Conservation (phyloP, 2,113 vertebrate species). For the Ictalurus furcatus region DNA sequence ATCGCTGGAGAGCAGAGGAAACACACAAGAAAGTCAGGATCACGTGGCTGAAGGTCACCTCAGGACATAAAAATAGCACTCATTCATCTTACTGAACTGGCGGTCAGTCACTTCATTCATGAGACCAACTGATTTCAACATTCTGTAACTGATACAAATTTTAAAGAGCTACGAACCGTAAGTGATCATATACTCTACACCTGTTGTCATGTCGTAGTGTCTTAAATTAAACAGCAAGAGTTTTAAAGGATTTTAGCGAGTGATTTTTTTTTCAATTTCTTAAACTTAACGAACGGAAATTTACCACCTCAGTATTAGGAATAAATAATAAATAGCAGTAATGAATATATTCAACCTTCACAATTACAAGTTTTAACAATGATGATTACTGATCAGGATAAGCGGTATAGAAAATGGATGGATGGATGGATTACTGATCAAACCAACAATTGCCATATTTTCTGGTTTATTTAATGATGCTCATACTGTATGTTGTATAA, state of each 20-base stretch:
- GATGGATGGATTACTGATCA: not conserved
- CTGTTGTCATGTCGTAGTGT: not conserved
- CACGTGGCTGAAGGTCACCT: not conserved
- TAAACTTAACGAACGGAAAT: not conserved
- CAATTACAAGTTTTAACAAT: not conserved
- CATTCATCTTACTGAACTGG: conserved; percentile 6
- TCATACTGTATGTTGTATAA: not conserved
- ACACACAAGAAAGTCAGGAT: conserved; percentile 8
- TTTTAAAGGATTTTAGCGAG: not conserved
- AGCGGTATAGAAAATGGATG: no score
- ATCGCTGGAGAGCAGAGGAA: not conserved
- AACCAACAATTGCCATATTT: not conserved
- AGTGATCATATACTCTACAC: not conserved
- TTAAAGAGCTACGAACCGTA: not conserved
- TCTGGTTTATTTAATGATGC: not conserved
- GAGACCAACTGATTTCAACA: not conserved
- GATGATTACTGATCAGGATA: no score
- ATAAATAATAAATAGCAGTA: not conserved
- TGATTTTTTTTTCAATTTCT: no score
- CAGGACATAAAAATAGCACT: conserved; percentile 6
- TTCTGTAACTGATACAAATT: not conserved
- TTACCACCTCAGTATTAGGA: not conserved
- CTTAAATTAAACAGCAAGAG: not conserved
- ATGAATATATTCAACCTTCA: not conserved
- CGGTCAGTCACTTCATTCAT: not conserved